These are phyloP conservation scores for Andrena bicolor DNA, from an alignment of 2,888 invertebrate species.

Conservation along the genomic window DNA sequence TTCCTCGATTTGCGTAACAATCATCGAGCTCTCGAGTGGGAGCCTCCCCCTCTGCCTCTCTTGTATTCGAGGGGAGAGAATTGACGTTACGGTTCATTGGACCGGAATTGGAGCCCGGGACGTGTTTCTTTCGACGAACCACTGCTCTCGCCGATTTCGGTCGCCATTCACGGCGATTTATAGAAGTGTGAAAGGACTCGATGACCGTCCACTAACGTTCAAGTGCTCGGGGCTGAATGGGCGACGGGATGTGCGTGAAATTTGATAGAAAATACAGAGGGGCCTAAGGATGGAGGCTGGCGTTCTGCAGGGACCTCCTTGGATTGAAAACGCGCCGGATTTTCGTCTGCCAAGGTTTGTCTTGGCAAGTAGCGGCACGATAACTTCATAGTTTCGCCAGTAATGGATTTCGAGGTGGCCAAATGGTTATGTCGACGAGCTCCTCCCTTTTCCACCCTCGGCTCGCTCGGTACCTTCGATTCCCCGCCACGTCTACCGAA, in stretches of 20 bases:
- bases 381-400: constrained; percentile 70
- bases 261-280: neutral
- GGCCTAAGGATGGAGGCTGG: neutral
- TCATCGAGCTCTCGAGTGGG: constrained; percentile 9
- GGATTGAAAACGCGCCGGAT: constrained; percentile 53
- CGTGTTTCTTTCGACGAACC: constrained; percentile 29
- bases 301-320: constrained; percentile 32
- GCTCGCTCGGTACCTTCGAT: constrained; percentile 13
- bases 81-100: constrained; percentile 36
- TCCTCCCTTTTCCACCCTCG: constrained; percentile 18
- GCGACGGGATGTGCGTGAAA: neutral
- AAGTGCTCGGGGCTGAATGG: neutral
- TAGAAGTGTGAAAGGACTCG: constrained; percentile 2
- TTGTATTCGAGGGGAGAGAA: constrained; percentile 1
- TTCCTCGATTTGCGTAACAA: constrained; percentile 12
- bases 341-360: constrained; percentile 51
- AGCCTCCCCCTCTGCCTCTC: neutral
- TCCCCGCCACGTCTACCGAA: constrained; percentile 41
- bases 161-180: constrained; percentile 21
- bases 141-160: constrained; percentile 27
- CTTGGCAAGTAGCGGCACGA: constrained; percentile 68
- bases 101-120: constrained; percentile 23
- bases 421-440: constrained; percentile 69
- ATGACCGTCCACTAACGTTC: constrained; percentile 8
- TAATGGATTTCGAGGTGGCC: constrained; percentile 72